Base-by-base conservation (phyloP, 2,113 vertebrate species). In the Saccopteryx leptura region DNA sequence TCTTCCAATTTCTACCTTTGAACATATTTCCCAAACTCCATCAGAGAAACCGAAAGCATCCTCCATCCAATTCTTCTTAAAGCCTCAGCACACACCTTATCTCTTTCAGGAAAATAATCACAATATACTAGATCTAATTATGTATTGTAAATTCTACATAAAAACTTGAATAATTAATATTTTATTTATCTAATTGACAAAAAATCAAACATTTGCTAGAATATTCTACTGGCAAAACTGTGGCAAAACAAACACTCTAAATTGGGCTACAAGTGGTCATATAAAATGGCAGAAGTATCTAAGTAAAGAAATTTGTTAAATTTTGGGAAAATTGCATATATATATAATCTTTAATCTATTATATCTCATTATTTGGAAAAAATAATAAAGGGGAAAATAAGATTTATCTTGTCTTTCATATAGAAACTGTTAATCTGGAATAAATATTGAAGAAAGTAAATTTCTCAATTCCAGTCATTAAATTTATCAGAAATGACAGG, bases 1-100 rank as follows among this genome's bases (percentile, higher is more conserved):
- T 60, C 52, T 93, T 87, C 23, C 80, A 26, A 14, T 78, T 21
- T 81, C 74, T 96, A 39, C 39, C 52, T 93, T 86, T 87, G 91
- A 82, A 71, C 2, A 0, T 46, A 23, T 28, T 48, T 78, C 23
- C 52, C 23, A 46, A 83, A 71, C 13, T 65, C 33, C 21, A 46
- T 23, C 33, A 89, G 9, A 72, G 31, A 85, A 80, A 89, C 94
- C 33, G 85, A 81, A 84, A 24, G 2, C 26, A 91, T 80, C 39
- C 7, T 89, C n/a, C 31, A 33, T 60, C 8, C 21, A 2, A 2
- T 68, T 92, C 60, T 88, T 63, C 33, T 74, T 68, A 74, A 68
- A 54, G 74, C 48, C 17, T 26, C 63, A 58, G 52, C 28, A 63
- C 2, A 23, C 54, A 33, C 4, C 60, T 74, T 28, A 31, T 9